Conservation (phyloP, 37 sponge, comb jelly and placozoan species). For the Crambe crambe region DNA sequence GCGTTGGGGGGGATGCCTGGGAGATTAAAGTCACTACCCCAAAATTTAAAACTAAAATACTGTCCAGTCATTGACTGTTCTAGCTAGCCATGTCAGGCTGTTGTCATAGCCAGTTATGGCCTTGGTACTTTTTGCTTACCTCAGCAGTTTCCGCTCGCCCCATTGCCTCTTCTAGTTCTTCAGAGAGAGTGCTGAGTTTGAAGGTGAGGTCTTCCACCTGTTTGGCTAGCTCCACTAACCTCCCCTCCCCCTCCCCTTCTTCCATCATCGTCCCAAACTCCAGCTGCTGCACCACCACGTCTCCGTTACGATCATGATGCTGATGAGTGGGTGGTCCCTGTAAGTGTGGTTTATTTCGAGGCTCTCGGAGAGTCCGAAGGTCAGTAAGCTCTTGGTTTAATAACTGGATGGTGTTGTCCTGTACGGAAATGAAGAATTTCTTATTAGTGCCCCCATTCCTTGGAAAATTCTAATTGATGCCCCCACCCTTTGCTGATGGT, state of each 20-base stretch:
- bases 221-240: constrained; percentile 33
- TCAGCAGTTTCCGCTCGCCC: constrained; percentile 14
- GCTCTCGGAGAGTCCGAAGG: not conserved
- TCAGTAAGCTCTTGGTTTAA: not conserved
- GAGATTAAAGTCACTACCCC: no score
- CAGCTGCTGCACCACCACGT: constrained; percentile 19
- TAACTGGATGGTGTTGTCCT: not conserved
- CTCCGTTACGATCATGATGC: not conserved
- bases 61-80: no score
- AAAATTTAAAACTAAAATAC: no score
- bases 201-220: constrained; percentile 37
- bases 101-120: no score
- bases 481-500: no score
- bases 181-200: constrained; percentile 8
- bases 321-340: not conserved
- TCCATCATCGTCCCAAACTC: not conserved
- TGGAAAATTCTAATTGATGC: no score
- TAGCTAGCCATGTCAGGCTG: no score
- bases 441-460: no score
- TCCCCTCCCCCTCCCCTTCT: constrained; percentile 7
- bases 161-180: constrained; percentile 13
- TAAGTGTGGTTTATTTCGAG: not conserved
- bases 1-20: no score
- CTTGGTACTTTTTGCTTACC: no score
- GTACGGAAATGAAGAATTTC: no score